A percentile compares a stretch with the other conserved stretches of the same genome.
Evolutionary conservation across 1,140 invertebrate genomes (phyloP).

Genomic region (Meloidogyne hapla): DNA sequence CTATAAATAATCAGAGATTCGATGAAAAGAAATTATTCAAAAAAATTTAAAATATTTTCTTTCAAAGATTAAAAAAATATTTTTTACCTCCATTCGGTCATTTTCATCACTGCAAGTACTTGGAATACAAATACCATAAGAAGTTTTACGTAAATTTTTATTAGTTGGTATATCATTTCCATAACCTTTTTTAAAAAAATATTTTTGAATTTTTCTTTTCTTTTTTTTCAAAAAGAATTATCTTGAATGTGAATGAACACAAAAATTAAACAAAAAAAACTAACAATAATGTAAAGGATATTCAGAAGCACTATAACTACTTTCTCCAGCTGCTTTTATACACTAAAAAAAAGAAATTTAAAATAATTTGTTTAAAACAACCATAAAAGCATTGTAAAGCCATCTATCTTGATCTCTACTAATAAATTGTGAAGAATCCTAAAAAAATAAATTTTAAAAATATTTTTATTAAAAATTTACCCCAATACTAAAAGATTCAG

Average conservation of each 20-base stretch:
- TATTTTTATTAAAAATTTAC: not conserved
- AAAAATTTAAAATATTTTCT: too few species aligned
- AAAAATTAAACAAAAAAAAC: not conserved
- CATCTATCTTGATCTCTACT: conserved; percentile 61
- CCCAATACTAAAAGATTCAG: conserved; percentile 43
- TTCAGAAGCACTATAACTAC: conserved; percentile 56
- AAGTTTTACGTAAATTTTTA: conserved; percentile 31
- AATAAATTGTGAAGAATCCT: conserved; percentile 39
- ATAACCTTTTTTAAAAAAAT: not conserved
- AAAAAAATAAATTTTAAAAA: not conserved
- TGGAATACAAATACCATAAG: conserved; percentile 61
- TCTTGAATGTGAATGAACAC: too few species aligned
- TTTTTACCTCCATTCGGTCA: conserved; percentile 47
- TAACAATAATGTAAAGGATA: conserved; percentile 63
- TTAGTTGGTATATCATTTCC: not conserved
- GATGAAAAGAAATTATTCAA: too few species aligned
- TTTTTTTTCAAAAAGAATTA: too few species aligned
- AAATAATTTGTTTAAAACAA: not conserved
- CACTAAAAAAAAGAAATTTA: conserved; percentile 26
- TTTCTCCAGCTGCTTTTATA: conserved; percentile 60
- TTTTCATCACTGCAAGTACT: conserved; percentile 51
- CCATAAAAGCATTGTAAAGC: conserved; percentile 60
- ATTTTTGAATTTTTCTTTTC: not conserved
- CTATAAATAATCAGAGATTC: too few species aligned
- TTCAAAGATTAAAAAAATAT: too few species aligned